Percentiles rank a stretch among this genome's conserved stretches.
phyloP scores from a whole-genome alignment of 2,797 vertebrate genomes.

The Eulemur albifrons region DNA sequence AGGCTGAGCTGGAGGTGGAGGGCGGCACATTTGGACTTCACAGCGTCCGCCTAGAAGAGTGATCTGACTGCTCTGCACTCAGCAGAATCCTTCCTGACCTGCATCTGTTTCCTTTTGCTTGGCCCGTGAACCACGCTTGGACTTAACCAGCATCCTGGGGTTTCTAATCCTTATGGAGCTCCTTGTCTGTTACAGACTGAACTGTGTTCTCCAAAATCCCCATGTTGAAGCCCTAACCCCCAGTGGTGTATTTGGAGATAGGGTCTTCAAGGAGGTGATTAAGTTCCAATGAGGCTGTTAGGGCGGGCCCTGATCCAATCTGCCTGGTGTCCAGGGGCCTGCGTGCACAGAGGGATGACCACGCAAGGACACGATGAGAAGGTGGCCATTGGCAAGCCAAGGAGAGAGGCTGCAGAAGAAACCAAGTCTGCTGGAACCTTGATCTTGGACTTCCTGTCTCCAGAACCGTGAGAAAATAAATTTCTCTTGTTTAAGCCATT shows the following conservation, averaged over 20 bases:
- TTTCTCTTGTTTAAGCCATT: background rate
- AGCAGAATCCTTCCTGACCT: background rate
- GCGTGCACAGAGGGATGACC: background rate
- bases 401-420: background rate
- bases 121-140: background rate
- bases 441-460: background rate
- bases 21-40: fast-evolving
- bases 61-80: fast-evolving
- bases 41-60: background rate
- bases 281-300: background rate
- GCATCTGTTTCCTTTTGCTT: background rate
- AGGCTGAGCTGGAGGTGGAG: background rate
- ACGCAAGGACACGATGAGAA: background rate
- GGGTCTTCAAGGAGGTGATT: background rate
- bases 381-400: background rate
- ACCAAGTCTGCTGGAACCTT: background rate
- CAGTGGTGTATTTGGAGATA: background rate
- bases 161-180: background rate
- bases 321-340: background rate
- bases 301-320: background rate
- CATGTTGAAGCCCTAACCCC: no score
- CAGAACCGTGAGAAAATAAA: background rate
- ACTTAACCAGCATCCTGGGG: no score
- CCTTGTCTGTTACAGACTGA: background rate
- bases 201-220: no score